phyloP scores from a whole-genome alignment of 2,113 vertebrate genomes.

The Ellobius talpinus region DNA sequence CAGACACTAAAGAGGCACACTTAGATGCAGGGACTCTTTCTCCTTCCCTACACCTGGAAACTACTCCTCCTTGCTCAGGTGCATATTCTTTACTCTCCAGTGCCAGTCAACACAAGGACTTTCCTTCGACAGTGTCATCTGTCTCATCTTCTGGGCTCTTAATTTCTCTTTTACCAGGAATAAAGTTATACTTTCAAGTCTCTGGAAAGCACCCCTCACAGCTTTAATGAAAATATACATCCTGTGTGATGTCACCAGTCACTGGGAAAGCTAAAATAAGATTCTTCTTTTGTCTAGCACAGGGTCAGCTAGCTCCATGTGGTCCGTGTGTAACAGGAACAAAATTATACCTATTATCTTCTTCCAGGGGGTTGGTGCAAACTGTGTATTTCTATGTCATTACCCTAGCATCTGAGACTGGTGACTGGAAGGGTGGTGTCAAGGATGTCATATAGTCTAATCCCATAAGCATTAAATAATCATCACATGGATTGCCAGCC shows the following conservation, averaged over 20 bases:
- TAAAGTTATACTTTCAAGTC: conserved; percentile 55
- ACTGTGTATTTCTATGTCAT: conserved; percentile 69
- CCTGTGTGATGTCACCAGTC: conserved; percentile 45
- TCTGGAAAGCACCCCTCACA: conserved; percentile 11
- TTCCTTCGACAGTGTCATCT: not conserved
- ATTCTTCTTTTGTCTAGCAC: conserved; percentile 55
- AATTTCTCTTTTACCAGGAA: conserved; percentile 26
- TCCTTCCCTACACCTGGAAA: not conserved
- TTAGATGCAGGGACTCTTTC: not conserved
- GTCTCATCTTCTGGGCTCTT: conserved; percentile 20
- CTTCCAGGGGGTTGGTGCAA: not conserved
- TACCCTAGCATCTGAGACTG: conserved; percentile 71
- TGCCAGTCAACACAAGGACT: not conserved
- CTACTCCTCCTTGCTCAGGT: not conserved
- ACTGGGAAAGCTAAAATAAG: conserved; percentile 55
- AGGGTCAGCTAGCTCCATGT: conserved; percentile 46
- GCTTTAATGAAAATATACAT: conserved; percentile 53
- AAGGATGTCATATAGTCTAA: conserved; percentile 77
- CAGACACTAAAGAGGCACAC: not conserved
- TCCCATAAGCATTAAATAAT: conserved; percentile 80
- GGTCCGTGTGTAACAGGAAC: conserved; percentile 69
- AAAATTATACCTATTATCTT: conserved; percentile 50
- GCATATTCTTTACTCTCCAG: not conserved
- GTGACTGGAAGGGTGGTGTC: conserved; percentile 71
- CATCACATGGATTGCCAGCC: conserved; percentile 65